These are phyloP conservation scores for Paraplagusia blochii DNA, from an alignment of 2,113 vertebrate species.

Conservation along the genomic window DNA sequence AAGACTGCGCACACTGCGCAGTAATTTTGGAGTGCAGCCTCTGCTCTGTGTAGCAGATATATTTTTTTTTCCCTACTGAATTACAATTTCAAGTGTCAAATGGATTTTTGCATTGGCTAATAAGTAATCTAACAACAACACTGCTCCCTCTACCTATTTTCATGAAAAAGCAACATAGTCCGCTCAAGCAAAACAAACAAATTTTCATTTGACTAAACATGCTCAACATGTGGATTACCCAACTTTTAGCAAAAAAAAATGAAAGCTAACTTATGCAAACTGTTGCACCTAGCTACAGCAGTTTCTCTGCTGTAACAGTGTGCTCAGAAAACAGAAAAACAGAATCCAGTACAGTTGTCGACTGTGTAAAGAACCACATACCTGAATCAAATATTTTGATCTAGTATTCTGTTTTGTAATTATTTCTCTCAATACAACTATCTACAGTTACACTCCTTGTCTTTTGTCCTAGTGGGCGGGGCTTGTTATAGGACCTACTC, in stretches of 20 bases:
- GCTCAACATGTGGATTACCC: background rate
- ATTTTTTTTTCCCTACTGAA: constrained; percentile 21
- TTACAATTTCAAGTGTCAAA: background rate
- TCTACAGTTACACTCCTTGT: constrained; percentile 18
- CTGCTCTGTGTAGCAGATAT: constrained; percentile 35
- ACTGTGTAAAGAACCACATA: background rate
- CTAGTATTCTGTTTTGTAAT: background rate
- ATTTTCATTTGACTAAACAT: constrained; percentile 3
- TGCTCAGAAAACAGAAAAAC: constrained; percentile 6
- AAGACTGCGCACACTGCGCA: constrained; percentile 47
- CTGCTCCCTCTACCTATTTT: constrained; percentile 1
- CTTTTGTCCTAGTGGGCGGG: constrained; percentile 51
- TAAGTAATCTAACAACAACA: background rate
- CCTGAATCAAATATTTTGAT: background rate
- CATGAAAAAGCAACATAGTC: constrained; percentile 5
- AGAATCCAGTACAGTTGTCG: constrained; percentile 17
- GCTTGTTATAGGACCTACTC: constrained; percentile 51
- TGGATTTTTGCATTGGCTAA: constrained; percentile 9
- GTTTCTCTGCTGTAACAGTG: too few relatives aligned
- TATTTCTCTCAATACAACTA: constrained; percentile 14
- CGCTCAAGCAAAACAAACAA: too few relatives aligned
- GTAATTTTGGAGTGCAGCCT: constrained; percentile 58
- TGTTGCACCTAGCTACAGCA: too few relatives aligned
- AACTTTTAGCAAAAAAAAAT: too few relatives aligned
- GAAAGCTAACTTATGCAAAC: too few relatives aligned